Evolutionary conservation across 1,140 invertebrate species (phyloP).

Genomic region (Brachionus angularis): DNA sequence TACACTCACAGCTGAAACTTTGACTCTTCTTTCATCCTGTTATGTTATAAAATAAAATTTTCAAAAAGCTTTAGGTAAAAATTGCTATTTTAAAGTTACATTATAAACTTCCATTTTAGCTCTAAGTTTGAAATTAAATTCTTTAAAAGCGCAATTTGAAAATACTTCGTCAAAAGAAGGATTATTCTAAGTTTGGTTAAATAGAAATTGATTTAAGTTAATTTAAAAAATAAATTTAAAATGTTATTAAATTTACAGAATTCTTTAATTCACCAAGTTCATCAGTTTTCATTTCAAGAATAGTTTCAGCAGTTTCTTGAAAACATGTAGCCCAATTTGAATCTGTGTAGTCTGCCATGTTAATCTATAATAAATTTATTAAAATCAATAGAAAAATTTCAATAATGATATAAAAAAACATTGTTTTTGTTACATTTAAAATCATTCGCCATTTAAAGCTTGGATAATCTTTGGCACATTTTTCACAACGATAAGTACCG

Average conservation of each 20-base stretch:
- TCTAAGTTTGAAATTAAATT: conserved; percentile 73
- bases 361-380: conserved; percentile 63
- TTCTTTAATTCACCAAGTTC: conserved; percentile 63
- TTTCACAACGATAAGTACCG: conserved; percentile 85
- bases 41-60: conserved; percentile 43
- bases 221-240: neutral
- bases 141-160: conserved; percentile 70
- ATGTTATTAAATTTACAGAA: conserved; percentile 54
- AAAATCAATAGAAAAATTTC: neutral
- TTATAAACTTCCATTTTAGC: conserved; percentile 84
- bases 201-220: conserved; percentile 44
- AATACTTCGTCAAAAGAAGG: conserved; percentile 64
- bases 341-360: conserved; percentile 73
- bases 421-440: conserved; percentile 65
- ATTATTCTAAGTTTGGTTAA: conserved; percentile 55
- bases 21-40: conserved; percentile 77
- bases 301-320: conserved; percentile 74
- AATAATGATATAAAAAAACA: conserved; percentile 20
- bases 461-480: conserved; percentile 77
- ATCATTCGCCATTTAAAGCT: conserved; percentile 82
- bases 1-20: conserved; percentile 63
- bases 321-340: conserved; percentile 84
- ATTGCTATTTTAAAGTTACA: conserved; percentile 55
- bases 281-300: conserved; percentile 72
- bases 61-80: neutral